Evolutionary conservation across 2,797 vertebrate species (phyloP).

Genomic region (Vireo griseus): DNA sequence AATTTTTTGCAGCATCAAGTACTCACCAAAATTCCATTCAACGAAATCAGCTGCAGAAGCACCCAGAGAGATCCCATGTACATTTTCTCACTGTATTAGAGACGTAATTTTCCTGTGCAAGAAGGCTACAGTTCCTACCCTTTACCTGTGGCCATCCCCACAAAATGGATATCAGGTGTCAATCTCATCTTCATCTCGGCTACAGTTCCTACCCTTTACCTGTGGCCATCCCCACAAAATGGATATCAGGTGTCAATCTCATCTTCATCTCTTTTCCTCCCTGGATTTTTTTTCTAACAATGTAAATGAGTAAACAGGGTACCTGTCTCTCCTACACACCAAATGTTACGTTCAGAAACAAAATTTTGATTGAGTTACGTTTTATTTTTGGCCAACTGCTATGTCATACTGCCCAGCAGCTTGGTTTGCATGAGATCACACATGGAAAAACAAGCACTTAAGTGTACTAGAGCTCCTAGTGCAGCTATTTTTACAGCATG

Average conservation of each 20-base stretch:
- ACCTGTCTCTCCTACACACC: not conserved
- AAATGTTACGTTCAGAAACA: not conserved
- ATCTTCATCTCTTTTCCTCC: not conserved
- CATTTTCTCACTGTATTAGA: not conserved
- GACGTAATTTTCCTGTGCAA: not conserved
- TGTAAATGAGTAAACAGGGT: not conserved
- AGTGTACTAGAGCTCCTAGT: conserved; percentile 18
- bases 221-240: not conserved
- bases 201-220: not conserved
- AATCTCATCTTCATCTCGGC: not conserved
- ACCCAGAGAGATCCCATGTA: not conserved
- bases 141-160: not conserved
- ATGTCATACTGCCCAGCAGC: conserved; percentile 42
- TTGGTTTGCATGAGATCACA: conserved; percentile 58
- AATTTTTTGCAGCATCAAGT: not conserved
- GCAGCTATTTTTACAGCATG: conserved; percentile 25
- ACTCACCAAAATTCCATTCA: not conserved
- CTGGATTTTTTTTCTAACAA: not conserved
- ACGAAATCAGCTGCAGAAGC: not conserved
- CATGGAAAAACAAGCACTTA: conserved; percentile 55
- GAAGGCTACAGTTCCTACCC: not conserved
- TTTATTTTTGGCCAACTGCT: conserved; percentile 41
- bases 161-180: not conserved
- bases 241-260: not conserved
- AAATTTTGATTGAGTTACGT: not conserved